Base-by-base conservation (phyloP, 2,113 vertebrate species). In the Myodes glareolus region DNA sequence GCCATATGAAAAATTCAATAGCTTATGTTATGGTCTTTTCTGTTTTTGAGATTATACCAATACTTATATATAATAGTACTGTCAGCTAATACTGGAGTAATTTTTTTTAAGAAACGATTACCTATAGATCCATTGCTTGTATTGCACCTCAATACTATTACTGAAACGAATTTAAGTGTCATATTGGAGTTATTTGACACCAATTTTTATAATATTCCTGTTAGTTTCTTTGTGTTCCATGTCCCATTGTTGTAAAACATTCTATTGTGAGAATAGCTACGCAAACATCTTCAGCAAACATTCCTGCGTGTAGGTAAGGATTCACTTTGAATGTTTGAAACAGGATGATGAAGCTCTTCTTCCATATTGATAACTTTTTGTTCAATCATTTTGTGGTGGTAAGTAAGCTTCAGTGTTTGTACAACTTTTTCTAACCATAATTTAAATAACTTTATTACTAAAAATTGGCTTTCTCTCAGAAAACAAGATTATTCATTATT, bases 61-160 rank as follows among this genome's bases (percentile, higher is more conserved):
- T 80, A 5, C 61, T 88, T 94, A 45, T 50, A 45, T 63, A 8
- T 47, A 87, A 77, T 73, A 91, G 75, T 80, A 21, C 50, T 73
- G 19, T 75, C 7, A 96, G 90, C 55, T 7, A 39, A 12, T 31
- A 50, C 3, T 72, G 45, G 50, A 72, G 61, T 91, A 68, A 78
- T 94, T 67, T 73, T 63, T 25, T 95, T 9, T n/a, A 73, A 39
- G 80, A 58, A 58, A 58, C 21, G 19, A 58, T 91, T 31, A 81
- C 29, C 12, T 91, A 5, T 33, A 17, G 27, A 67, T 29, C 9
- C 10, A 55, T 72, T 78, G 14, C n/a, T 72, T 87, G 7, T 13
- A 80, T 93, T 23, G 12, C 4, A 31, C 4, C 25, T 75, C 80
- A 45, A 78, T 70, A 88, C 87, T 86, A 96, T 77, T 97, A 70